These are phyloP conservation scores for Parnassius glacialis DNA, from an alignment of 2,888 invertebrate genomes.

Conservation along the genomic window DNA sequence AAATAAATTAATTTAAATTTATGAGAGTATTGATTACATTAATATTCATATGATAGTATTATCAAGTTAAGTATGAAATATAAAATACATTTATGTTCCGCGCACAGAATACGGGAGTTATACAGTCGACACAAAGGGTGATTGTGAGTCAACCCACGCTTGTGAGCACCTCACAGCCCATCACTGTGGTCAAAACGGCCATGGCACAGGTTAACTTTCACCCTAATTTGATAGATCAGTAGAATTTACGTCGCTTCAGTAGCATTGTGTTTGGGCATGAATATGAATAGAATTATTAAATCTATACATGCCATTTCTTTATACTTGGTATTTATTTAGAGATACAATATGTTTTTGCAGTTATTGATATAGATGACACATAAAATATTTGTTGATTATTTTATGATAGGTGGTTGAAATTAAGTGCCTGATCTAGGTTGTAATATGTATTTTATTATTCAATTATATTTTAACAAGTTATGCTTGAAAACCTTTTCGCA, in stretches of 20 bases:
- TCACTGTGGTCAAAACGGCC: constrained; percentile 64
- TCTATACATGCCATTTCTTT: neutral
- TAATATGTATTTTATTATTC: too few relatives aligned
- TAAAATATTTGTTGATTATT: too few relatives aligned
- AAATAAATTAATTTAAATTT: too few relatives aligned
- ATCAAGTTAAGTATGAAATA: too few relatives aligned
- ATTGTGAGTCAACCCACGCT: constrained; percentile 68
- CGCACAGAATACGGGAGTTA: constrained; percentile 72
- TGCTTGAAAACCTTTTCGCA: too few relatives aligned
- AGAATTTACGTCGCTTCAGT: constrained; percentile 5
- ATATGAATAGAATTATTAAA: neutral
- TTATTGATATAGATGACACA: too few relatives aligned
- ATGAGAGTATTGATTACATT: too few relatives aligned
- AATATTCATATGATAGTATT: too few relatives aligned
- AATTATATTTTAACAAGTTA: too few relatives aligned
- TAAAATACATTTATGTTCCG: constrained; percentile 22
- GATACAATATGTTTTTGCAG: neutral
- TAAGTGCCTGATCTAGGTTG: too few relatives aligned
- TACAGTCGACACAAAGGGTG: constrained; percentile 73
- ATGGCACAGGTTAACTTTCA: constrained; percentile 41
- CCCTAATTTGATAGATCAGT: constrained; percentile 28
- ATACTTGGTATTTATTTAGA: neutral
- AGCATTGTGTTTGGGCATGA: neutral
- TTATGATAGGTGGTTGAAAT: too few relatives aligned
- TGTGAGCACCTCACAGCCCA: constrained; percentile 67